phyloP scores from a whole-genome alignment of 2,888 invertebrate genomes.

The Marasmarcha lunaedactyla region DNA sequence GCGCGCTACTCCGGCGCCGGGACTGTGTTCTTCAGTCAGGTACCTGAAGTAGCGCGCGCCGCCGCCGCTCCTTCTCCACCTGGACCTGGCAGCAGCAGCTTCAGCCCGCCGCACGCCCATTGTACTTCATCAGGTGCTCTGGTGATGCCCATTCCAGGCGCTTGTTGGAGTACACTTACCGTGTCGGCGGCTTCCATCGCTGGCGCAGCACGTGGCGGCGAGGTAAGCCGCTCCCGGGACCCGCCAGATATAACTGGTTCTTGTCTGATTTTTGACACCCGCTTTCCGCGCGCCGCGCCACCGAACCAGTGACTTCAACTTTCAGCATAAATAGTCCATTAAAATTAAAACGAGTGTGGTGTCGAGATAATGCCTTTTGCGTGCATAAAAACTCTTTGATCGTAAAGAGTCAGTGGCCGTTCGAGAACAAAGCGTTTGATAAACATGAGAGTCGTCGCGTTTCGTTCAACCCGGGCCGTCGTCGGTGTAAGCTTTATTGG shows the following conservation, averaged over 20 bases:
- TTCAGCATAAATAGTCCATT: conserved; percentile 14
- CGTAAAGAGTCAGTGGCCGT: not conserved
- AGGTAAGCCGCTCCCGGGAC: conserved; percentile 7
- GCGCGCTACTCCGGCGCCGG: conserved; percentile 92
- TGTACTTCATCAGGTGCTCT: conserved; percentile 99
- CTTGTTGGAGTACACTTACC: conserved; percentile 99
- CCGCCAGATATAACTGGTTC: conserved; percentile 50
- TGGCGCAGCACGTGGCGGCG: conserved; percentile 26
- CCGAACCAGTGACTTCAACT: conserved; percentile 17
- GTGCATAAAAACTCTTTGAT: not conserved
- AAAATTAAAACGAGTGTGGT: not conserved
- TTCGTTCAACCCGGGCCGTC: not conserved
- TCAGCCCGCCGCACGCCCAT: conserved; percentile 89
- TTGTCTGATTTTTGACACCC: conserved; percentile 47
- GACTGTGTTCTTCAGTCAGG: conserved; percentile 90
- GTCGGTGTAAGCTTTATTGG: not conserved
- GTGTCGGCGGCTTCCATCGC: conserved; percentile 76
- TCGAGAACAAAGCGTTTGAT: conserved; percentile 22
- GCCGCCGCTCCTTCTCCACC: conserved; percentile 57
- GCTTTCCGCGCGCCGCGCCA: conserved; percentile 19
- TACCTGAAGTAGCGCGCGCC: conserved; percentile 99
- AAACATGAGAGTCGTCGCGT: conserved; percentile 14
- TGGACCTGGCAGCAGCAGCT: conserved; percentile 13
- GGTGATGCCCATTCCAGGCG: conserved; percentile 92
- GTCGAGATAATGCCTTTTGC: not conserved